Evolutionary conservation across 2,113 vertebrate species (phyloP), one percentile per base, ranked within the genome.

Genomic region (Climacteris rufus): DNA sequence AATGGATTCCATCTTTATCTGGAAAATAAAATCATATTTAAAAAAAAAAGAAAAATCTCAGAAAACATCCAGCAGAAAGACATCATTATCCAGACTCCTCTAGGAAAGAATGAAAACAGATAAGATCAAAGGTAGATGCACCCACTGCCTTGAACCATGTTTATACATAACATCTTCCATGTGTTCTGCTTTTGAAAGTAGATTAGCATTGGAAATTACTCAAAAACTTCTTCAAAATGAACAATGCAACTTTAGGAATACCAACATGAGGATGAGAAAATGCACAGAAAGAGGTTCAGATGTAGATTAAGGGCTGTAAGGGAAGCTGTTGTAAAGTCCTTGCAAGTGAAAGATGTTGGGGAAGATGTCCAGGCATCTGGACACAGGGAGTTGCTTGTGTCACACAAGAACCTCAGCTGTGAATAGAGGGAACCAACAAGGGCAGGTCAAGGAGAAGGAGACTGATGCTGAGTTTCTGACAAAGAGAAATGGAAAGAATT

Each of bases 71-170:
- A 72, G 12, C 39, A 83, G 68, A 83, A 80, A 74, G 68, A 56
- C 15, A 50, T 75, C 7, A 5, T 75, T 69, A 91, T 71, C 53
- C 25, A 63, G 75, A 49, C 37, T 88, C 33, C 66, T 93, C 39
- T n/a, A 75, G 66, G 65, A 90, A 83, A 83, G 31, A 20, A 93
- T 23, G 47, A 77, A 72, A 87, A 89, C 49, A 76, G 23, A 68
- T 45, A 57, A 91, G 81, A 92, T 86, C 75, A 92, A 90, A 96
- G 59, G 78, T 90, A 91, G 60, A 66, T 78, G 45, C 68, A 71
- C 44, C 52, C 83, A 66, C 49, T 78, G 80, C 59, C 68, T 94
- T 93, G 87, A 94, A 80, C 68, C 28, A 8, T 89, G 69, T 80
- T 96, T 90, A 87, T 78, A 80, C n/a, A 64, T 81, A 89, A 90